Base-by-base conservation (phyloP, 2,888 invertebrate species). In the Elgonia sp. region DNA sequence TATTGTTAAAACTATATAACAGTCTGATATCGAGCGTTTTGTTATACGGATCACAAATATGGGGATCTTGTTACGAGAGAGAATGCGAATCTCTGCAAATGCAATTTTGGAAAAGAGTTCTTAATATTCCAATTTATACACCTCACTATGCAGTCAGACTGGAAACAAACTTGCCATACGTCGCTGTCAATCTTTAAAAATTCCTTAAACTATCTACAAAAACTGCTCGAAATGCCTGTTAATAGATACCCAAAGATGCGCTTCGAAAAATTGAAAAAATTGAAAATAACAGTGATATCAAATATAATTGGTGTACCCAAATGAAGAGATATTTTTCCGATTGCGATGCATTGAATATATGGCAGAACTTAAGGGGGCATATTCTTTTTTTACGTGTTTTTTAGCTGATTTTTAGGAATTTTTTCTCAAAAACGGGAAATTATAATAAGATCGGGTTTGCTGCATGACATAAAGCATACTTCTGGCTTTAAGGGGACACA, bases 161-260 rank as follows among this genome's bases (percentile, higher is more conserved):
- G 40, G 65, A 65, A 42, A 42, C 37, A 20, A 50, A 42, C 16
- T 53, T 70, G 21, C 5, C 50, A 50, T 50, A 50, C 14, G 9
- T 50, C 50, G 16, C 16, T 14, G 50, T 14, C 5, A 5, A 50
- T 50, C 10, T 50, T 50, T 14, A 14, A 50, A 70, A 8, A 21
- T 16, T 10, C 29, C 4, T 37, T 70, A 6, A 70, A 29, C 10
- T 70, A 50, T n/a, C 29, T 70, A 5, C 20, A 50, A 53, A 70
- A 70, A 29, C 29, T 70, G 53, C 37, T 21, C 10, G 16, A 20
- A 9, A 70, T 70, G 70, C n/a, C 50, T 37, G 29, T 53, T 21
- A 29, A 20, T 37, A 70, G 70, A 70, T 70, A 70, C n/a, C 70
- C 70, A 29, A 70, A 70, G 53, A 21, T 70, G 9, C 21, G 70